Evolutionary conservation across 2,888 invertebrate genomes (phyloP).

Genomic region (Trachelus stipa): DNA sequence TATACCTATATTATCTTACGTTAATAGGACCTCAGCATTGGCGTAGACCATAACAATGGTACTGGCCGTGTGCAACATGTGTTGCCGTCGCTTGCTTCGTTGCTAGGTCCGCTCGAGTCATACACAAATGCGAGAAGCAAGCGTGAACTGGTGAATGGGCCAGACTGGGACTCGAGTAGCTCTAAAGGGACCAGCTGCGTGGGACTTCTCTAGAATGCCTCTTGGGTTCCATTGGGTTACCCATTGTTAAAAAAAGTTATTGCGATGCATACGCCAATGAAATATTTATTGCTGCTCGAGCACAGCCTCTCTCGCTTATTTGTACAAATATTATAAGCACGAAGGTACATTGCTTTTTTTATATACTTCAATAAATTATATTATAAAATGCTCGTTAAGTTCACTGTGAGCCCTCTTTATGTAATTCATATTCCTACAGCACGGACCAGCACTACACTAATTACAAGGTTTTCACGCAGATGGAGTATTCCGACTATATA

Average conservation of each 20-base stretch:
- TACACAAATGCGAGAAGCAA: not conserved
- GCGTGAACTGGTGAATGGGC: not conserved
- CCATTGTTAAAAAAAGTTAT: not conserved
- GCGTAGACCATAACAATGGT: conserved; percentile 28
- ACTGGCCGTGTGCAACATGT: conserved; percentile 36
- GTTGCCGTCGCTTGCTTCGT: conserved; percentile 23
- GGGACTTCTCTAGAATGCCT: not conserved
- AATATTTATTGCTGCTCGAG: not conserved
- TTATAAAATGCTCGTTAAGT: not conserved
- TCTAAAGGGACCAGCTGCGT: conserved; percentile 1
- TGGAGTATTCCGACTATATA: not conserved
- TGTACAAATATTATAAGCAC: not conserved
- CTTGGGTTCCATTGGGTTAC: not conserved
- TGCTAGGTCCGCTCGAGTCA: not conserved
- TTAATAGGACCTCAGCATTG: not conserved
- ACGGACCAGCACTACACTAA: not conserved
- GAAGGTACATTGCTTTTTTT: not conserved
- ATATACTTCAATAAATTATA: not conserved
- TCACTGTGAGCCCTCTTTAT: not conserved
- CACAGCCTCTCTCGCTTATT: not conserved
- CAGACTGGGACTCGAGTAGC: not conserved
- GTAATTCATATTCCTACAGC: not conserved
- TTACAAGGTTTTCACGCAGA: not conserved
- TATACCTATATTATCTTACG: not conserved
- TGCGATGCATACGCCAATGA: not conserved